Percentiles rank a stretch among this genome's conserved stretches.
Conservation (phyloP, 1,140 invertebrate species). For the Papilio dardanus region DNA sequence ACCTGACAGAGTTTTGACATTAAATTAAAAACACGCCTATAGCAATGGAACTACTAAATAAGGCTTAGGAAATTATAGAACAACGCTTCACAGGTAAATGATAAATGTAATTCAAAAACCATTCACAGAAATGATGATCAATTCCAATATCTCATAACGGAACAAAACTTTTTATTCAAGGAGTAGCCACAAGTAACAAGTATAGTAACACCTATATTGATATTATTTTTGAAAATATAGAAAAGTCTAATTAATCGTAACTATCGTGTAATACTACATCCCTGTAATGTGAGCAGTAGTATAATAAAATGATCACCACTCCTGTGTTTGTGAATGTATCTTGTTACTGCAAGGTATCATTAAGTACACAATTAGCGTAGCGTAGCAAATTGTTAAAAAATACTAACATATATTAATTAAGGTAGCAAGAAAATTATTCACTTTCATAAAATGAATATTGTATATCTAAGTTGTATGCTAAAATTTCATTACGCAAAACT, state of each 20-base stretch:
- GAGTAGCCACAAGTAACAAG: no score
- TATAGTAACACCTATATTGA: no score
- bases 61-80: constrained; percentile 17
- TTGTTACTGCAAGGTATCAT: constrained; percentile 42
- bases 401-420: constrained; percentile 32
- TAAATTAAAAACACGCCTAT: constrained; percentile 42
- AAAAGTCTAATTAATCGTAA: background rate
- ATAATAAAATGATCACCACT: constrained; percentile 1
- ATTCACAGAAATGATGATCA: background rate
- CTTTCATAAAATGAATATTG: constrained; percentile 33
- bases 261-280: background rate
- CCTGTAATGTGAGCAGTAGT: background rate
- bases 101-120: constrained; percentile 26
- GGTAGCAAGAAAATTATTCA: constrained; percentile 22
- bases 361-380: constrained; percentile 59
- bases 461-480: constrained; percentile 28
- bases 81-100: background rate
- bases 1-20: constrained; percentile 43
- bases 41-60: constrained; percentile 58
- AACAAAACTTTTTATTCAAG: background rate
- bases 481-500: constrained; percentile 17
- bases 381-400: constrained; percentile 45
- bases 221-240: background rate
- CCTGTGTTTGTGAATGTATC: background rate
- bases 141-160: background rate